phyloP scores from a whole-genome alignment of 1,140 invertebrate genomes.

The Globodera rostochiensis region DNA sequence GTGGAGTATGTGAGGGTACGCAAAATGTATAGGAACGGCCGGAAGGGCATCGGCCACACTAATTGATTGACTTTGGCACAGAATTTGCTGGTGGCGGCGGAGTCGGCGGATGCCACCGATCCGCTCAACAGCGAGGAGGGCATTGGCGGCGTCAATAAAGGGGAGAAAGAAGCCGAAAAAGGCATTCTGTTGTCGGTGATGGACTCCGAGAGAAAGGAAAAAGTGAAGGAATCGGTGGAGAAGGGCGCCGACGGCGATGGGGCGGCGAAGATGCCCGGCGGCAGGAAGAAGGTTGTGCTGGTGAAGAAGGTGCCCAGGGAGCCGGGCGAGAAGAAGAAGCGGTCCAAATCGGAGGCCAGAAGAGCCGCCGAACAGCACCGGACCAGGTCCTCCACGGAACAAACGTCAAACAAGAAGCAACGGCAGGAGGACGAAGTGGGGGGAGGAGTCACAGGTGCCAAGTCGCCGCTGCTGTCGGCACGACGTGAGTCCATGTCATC shows the following conservation, averaged over 20 bases:
- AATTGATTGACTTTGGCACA: slow-evolving; percentile 4
- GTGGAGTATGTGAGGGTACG: slow-evolving; percentile 53
- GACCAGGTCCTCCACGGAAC: slow-evolving; percentile 22
- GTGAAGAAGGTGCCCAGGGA: slow-evolving; percentile 6
- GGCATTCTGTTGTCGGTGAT: slow-evolving; percentile 12
- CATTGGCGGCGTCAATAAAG: background rate
- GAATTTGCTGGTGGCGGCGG: slow-evolving; percentile 29
- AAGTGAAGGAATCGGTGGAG: slow-evolving; percentile 8
- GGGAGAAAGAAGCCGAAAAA: slow-evolving; percentile 37
- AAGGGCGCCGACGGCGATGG: slow-evolving; percentile 34
- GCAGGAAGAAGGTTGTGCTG: slow-evolving; percentile 7
- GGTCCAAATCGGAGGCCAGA: slow-evolving; percentile 25
- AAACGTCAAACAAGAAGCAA: slow-evolving; percentile 31
- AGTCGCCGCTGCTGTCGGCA: no score
- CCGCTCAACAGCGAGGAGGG: no score
- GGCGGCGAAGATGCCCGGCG: background rate
- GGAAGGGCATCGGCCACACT: background rate
- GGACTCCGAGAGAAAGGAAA: no score
- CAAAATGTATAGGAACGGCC: slow-evolving; percentile 48
- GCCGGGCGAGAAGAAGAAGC: slow-evolving; percentile 24
- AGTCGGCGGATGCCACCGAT: background rate
- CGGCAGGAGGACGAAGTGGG: background rate
- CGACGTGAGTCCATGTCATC: background rate
- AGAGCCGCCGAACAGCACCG: slow-evolving; percentile 12
- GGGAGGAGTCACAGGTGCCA: background rate